Base-by-base conservation (phyloP, 2,888 invertebrate genomes). In the Campoplex capitator region DNA sequence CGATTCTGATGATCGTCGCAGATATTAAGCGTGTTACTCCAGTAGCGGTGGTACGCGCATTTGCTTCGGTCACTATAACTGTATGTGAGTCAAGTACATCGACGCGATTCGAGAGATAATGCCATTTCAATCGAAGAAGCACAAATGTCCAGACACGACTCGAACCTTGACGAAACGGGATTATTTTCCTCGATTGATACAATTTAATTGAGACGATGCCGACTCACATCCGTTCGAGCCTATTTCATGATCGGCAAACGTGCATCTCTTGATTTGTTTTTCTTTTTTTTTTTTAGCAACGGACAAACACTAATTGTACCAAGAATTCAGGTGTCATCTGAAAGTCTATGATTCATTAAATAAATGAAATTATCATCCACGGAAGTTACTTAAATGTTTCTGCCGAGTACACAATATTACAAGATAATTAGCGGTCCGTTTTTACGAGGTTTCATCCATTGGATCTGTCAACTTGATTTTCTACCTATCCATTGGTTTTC, bases 51-150 rank as follows among this genome's bases (percentile, higher is more conserved):
- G 32, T 48, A 23, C 23, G 51, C 16, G 23, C 9, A 16, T 77
- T 32, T 18, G 48, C 23, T 35, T 11, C 11, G 35, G n/a, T 38
- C 42, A 9, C 28, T 58, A 42, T 45, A 54, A 38, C 32, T 79
- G 45, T 58, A 58, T 48, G 38, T 28, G 9, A 13, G 45, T 28
- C 54, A 32, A 48, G n/a, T 38, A 35, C 71, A 42, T 51, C 62
- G 73, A 56, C 56, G 58, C 28, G 70, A 80, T 48, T 11, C 45
- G 28, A 76, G 74, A 54, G 86, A 86, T 81, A 86, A 84, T 84
- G 86, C 54, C 77, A 84, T 86, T 86, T 81, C 84, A 74, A 86
- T 81, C 77, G 51, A 56, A 73, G 35, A 79, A 74, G 51, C 38
- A 77, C 38, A 58, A 51, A 76, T 54, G 28, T 48, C 23, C 28